phyloP scores from a whole-genome alignment of 1,140 invertebrate species.

The Semibalanus balanoides region DNA sequence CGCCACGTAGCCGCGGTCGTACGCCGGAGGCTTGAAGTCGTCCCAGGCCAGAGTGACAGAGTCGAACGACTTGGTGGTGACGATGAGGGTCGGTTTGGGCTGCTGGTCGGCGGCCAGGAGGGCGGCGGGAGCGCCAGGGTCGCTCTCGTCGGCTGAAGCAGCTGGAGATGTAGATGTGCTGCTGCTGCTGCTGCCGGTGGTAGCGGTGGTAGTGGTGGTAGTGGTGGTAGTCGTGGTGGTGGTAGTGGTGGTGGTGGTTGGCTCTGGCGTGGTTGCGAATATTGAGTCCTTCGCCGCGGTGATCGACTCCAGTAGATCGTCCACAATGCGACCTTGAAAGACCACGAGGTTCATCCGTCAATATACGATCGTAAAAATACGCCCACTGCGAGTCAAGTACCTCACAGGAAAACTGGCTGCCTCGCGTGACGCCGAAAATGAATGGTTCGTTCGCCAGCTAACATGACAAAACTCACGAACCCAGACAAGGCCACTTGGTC shows the following conservation, averaged over 20 bases:
- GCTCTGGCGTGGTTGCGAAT: not conserved
- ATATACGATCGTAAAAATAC: no score
- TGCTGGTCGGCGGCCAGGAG: conserved; percentile 12
- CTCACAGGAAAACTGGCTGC: no score
- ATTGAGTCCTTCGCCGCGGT: no score
- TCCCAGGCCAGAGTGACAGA: conserved; percentile 29
- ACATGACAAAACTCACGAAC: no score
- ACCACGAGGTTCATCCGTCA: no score
- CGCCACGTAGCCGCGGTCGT: conserved; percentile 20
- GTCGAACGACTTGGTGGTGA: conserved; percentile 23
- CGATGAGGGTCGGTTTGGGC: conserved; percentile 25
- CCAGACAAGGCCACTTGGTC: no score
- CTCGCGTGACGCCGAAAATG: no score
- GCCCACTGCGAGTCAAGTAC: no score
- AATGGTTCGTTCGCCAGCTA: no score
- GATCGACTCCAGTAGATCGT: not conserved
- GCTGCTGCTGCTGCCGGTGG: not conserved
- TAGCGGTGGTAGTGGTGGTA: not conserved
- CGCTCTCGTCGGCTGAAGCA: no score
- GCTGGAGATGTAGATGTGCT: no score
- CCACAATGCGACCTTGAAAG: not conserved
- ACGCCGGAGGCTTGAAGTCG: conserved; percentile 27
- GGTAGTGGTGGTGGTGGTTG: not conserved
- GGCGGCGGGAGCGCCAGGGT: not conserved
- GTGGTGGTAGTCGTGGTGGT: not conserved